Conservation (phyloP, 2,888 invertebrate species). For the Lasioglossum villosulum region DNA sequence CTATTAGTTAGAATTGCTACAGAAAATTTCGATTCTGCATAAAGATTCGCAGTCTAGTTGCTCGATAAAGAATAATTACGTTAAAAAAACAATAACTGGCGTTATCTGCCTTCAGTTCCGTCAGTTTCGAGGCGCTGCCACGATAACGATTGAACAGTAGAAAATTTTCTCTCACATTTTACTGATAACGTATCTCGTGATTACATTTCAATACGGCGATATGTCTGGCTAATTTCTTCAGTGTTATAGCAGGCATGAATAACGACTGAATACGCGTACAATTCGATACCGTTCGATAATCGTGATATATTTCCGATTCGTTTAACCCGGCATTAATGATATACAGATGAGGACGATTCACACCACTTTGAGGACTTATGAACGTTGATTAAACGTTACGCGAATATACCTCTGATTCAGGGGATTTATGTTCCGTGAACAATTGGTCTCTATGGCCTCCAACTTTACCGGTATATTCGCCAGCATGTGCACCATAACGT, state of each 20-base stretch:
- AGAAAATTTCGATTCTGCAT: not conserved
- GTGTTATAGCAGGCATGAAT: not conserved
- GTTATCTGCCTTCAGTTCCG: not conserved
- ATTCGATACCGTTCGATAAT: not conserved
- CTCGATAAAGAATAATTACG: not conserved
- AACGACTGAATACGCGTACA: not conserved
- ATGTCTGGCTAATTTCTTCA: not conserved
- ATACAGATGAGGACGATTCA: conserved; percentile 5
- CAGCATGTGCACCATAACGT: not conserved
- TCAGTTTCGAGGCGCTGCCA: not conserved
- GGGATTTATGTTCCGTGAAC: not conserved
- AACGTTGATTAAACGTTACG: conserved; percentile 20
- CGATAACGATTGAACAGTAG: not conserved
- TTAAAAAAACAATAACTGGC: not conserved
- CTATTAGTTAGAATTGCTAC: not conserved
- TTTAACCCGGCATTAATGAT: conserved; percentile 2
- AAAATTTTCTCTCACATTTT: not conserved
- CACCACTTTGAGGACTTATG: conserved; percentile 15
- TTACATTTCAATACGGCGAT: not conserved
- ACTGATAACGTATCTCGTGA: not conserved
- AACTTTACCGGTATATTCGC: conserved; percentile 7
- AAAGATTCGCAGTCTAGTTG: too few species aligned
- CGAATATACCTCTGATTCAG: not conserved
- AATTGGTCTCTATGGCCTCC: conserved; percentile 6
- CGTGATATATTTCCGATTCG: conserved; percentile 12